These are phyloP conservation scores for Xenentodon cancila DNA, from an alignment of 2,797 vertebrate genomes.

Conservation along the genomic window DNA sequence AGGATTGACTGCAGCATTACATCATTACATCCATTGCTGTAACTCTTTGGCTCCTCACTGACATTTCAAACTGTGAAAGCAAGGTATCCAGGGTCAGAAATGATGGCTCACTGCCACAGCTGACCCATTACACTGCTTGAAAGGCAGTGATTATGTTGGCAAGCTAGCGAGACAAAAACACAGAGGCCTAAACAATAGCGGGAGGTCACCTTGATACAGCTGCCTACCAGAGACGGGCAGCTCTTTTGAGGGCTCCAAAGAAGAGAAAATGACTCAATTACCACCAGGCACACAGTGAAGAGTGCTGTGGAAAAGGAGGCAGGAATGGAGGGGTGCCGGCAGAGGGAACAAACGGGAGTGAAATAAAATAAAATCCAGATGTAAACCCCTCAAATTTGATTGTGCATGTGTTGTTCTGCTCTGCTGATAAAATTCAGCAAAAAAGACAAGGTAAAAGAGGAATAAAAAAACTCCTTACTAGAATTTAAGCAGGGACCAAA, in stretches of 20 bases:
- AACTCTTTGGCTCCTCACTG: slow-evolving; percentile 39
- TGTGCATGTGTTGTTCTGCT: too few relatives aligned
- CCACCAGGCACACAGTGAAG: slow-evolving; percentile 44
- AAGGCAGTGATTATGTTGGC: slow-evolving; percentile 69
- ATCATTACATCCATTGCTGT: slow-evolving; percentile 43
- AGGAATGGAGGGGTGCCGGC: slow-evolving; percentile 5
- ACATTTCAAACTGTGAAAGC: slow-evolving; percentile 58
- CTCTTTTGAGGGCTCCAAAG: slow-evolving; percentile 27
- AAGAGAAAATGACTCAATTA: slow-evolving; percentile 81
- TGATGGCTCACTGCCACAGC: slow-evolving; percentile 57
- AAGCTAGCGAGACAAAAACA: slow-evolving; percentile 70
- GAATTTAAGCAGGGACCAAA: too few relatives aligned
- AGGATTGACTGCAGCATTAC: slow-evolving; percentile 60
- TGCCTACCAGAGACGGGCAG: slow-evolving; percentile 62
- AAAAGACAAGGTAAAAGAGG: too few relatives aligned
- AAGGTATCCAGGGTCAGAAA: slow-evolving; percentile 57
- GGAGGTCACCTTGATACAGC: slow-evolving; percentile 81
- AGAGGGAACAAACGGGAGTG: not conserved
- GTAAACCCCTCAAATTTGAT: slow-evolving; percentile 12
- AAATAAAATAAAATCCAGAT: slow-evolving; percentile 12
- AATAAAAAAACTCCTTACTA: too few relatives aligned
- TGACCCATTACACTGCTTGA: slow-evolving; percentile 64
- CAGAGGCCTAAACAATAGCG: slow-evolving; percentile 70
- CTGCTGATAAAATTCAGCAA: too few relatives aligned
- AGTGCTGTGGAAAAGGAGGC: slow-evolving; percentile 27